Base-by-base conservation (phyloP, 2,113 vertebrate genomes). In the Forbesichthys agassizii region DNA sequence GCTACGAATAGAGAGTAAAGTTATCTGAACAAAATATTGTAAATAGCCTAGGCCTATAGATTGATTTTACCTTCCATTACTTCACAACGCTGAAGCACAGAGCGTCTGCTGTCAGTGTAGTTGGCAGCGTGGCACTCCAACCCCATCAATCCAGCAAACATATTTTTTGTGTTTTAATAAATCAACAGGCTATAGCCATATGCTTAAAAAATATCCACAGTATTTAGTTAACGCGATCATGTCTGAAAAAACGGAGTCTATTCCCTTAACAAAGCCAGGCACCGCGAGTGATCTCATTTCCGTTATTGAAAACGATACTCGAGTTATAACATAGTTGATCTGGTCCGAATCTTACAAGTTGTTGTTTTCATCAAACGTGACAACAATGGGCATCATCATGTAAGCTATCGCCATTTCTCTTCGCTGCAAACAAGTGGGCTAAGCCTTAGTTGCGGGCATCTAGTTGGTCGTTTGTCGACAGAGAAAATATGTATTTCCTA, bases 131-230 rank as follows among this genome's bases (percentile, higher is more conserved):
- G 83, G 68, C 76, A 75, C 5, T 86, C 82, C 69, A 92, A 74
- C 33, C 86, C 82, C 68, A 93, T 73, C 80, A 92, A 87, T 62
- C 91, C 92, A 9, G 89, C 84, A 73, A 92, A 92, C 91, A 93
- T 92, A 53, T 77, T 85, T 42, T 42, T 5, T 6, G 27, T 42
- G 4, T 42, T 42, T 42, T 6, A 42, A 42, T 42, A 42, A 42
- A 42, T 42, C 36, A 67, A 42, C 6, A 62, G 11, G 55, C 1
- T 9, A 12, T 47, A 13, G 1, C 16, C 4, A 12, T 54, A 53
- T 36, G 9, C 3, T 42, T 3, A 20, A 61, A 48, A 52, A 33
- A 11, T 36, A 51, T 3, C 3, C 20, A 56, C 5, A 56, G 2
- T 16, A 18, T n/a, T 56, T 20, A 56, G 54, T 33, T 10, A 51